phyloP scores from a whole-genome alignment of 2,888 invertebrate species.

The Ariolimax columbianus region DNA sequence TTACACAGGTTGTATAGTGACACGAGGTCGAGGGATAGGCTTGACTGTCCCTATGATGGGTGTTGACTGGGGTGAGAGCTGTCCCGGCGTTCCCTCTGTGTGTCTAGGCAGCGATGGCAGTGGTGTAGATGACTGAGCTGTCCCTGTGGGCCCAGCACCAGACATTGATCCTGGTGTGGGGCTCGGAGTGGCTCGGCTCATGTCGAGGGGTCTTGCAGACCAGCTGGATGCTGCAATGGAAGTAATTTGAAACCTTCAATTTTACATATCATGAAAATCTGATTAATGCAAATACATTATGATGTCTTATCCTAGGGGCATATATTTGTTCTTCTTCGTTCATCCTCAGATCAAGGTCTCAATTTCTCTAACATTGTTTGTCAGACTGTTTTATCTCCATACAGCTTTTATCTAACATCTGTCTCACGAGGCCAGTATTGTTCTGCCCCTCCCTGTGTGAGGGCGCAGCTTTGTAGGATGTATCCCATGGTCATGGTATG shows the following conservation, averaged over 20 bases:
- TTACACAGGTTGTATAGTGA: slow-evolving; percentile 58
- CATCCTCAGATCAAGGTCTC: too few relatives aligned
- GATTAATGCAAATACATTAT: not conserved
- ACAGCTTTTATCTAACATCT: too few relatives aligned
- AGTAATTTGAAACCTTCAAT: not conserved
- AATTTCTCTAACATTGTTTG: too few relatives aligned
- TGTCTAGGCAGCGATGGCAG: slow-evolving; percentile 26
- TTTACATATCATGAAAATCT: not conserved
- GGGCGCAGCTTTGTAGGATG: too few relatives aligned
- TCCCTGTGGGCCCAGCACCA: not conserved
- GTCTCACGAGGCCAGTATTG: too few relatives aligned
- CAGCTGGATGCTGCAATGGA: slow-evolving; percentile 39
- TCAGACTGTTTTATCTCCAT: too few relatives aligned
- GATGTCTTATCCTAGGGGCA: not conserved
- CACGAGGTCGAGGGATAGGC: slow-evolving; percentile 63
- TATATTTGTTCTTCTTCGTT: not conserved
- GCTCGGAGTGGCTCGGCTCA: slow-evolving; percentile 39
- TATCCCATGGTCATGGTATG: too few relatives aligned
- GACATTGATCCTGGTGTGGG: slow-evolving; percentile 33
- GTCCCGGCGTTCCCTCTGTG: slow-evolving; percentile 39
- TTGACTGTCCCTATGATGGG: slow-evolving; percentile 61
- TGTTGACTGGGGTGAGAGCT: slow-evolving; percentile 52
- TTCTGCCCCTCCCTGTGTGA: too few relatives aligned
- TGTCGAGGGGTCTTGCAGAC: slow-evolving; percentile 46
- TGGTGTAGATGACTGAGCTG: not conserved